phyloP scores from a whole-genome alignment of 2,113 vertebrate genomes.

The Lagopus muta region DNA sequence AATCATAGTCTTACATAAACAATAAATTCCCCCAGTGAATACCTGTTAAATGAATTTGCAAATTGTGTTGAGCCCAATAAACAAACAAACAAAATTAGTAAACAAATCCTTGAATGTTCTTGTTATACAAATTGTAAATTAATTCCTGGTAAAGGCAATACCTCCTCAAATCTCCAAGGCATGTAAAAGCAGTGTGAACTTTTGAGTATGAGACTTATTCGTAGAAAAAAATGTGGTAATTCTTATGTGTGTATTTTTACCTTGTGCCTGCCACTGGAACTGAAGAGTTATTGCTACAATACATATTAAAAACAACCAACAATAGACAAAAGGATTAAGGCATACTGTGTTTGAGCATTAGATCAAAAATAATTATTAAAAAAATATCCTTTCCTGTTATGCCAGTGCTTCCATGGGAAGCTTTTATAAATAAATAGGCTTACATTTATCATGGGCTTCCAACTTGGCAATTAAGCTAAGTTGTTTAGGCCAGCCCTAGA shows the following conservation, averaged over 20 bases:
- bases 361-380: background rate
- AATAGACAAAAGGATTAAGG: background rate
- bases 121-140: background rate
- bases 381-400: background rate
- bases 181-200: background rate
- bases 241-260: background rate
- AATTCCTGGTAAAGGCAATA: background rate
- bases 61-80: background rate
- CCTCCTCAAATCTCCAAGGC: background rate
- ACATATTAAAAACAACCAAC: background rate
- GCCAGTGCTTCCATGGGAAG: background rate
- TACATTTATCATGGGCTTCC: background rate
- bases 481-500: background rate
- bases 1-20: constrained; percentile 16
- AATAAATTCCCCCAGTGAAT: constrained; percentile 8
- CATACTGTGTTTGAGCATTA: background rate
- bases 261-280: background rate
- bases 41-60: constrained; percentile 26
- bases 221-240: background rate
- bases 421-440: background rate
- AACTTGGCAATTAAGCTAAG: background rate
- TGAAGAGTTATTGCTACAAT: background rate
- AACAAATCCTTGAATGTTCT: background rate
- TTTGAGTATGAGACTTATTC: background rate
- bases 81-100: background rate